Base-by-base conservation (phyloP, 2,888 invertebrate genomes). In the Phengaris alcon region DNA sequence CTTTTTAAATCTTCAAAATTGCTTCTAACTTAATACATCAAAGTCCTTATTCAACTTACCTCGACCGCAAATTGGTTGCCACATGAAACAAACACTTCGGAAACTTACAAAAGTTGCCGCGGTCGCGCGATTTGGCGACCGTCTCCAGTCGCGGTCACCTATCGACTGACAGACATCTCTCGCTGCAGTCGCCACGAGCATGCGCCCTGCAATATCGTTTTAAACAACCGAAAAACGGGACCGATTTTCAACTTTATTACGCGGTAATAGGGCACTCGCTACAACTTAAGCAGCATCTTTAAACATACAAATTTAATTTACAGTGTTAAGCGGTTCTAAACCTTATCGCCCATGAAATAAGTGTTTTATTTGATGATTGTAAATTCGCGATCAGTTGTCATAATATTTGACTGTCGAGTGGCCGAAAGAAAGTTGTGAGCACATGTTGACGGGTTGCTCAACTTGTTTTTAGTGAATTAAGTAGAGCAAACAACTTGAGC, bases 141-240 rank as follows among this genome's bases (percentile, higher is more conserved):
- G 81, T 78, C 82, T 84, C 81, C 82, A 68, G 51, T 78, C 77
- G 80, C 81, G 83, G 84, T 78, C 82, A 81, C 82, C 85, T 88
- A 90, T 89, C 88, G 92, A 93, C 93, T 93, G 91, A 87, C 87
- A 87, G 81, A 82, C 81, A 79, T 80, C 81, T 82, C 80, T 82
- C 83, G 87, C 91, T 92, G 92, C 92, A 92, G 85, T 87, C 84
- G 79, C 77, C 75, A 83, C 77, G 81, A 92, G 92, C 92, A 87
- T 87, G 93, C 93, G 91, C 82, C 76, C 78, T 88, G 87, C 89
- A 86, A 82, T 13, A 64, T 35, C 64, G 13, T 12, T 44, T 64
- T 44, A 44, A 64, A 64, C 35, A 22, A 6, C 12, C 6, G 12
- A 64, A 44, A 44, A 64, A 64, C 35, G 35, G 35, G 35, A 35